Percentiles rank a stretch among this genome's conserved stretches.
Conservation (phyloP, 2,888 invertebrate species). For the Lepas anatifera region DNA sequence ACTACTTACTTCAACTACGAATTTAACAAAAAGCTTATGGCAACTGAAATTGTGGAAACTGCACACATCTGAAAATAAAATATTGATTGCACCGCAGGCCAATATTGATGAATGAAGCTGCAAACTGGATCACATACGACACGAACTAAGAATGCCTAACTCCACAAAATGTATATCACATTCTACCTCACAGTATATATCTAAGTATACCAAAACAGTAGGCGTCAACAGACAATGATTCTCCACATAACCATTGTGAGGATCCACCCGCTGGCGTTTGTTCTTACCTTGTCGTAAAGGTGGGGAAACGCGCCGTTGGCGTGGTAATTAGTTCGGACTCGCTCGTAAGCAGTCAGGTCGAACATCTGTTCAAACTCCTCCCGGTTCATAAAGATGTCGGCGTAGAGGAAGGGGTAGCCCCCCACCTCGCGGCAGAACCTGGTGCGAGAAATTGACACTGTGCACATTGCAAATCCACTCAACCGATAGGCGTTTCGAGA, state of each 20-base stretch:
- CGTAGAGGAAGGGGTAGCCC: slow-evolving; percentile 54
- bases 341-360: slow-evolving; percentile 49
- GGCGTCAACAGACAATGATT: no score
- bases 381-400: slow-evolving; percentile 54
- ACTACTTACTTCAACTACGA: no score
- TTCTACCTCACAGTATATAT: not conserved
- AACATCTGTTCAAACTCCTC: slow-evolving; percentile 55
- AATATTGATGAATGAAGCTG: not conserved
- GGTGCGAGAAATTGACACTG: no score
- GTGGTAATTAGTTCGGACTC: slow-evolving; percentile 45
- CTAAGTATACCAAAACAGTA: not conserved
- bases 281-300: slow-evolving; percentile 48
- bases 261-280: no score
- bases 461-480: no score
- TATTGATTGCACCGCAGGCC: no score
- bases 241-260: no score
- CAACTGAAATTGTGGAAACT: no score
- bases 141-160: not conserved
- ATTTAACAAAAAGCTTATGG: no score
- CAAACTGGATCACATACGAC: not conserved
- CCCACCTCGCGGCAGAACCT: slow-evolving; percentile 51
- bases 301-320: slow-evolving; percentile 50
- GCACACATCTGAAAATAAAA: no score
- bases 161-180: not conserved
- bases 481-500: no score